Evolutionary conservation across 92 coral and sea anemone genomes (phyloP), one percentile per base, ranked within the genome.

Genomic region (Paramuricea clavata): DNA sequence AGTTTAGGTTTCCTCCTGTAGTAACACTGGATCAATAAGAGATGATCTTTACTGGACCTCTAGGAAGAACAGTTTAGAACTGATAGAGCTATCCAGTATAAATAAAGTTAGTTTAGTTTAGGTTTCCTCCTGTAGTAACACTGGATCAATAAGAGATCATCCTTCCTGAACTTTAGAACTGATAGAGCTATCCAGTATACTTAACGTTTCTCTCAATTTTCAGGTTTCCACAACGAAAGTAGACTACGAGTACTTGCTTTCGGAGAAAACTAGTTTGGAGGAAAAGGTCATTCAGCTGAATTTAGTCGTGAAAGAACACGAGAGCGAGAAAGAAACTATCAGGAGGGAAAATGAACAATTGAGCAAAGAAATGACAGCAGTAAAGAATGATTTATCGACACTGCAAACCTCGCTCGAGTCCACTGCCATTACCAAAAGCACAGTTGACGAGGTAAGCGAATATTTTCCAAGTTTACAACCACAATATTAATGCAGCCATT

Each of bases 161-260:
- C n/a, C n/a, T n/a, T n/a, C n/a, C n/a, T n/a, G n/a, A n/a, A n/a
- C n/a, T n/a, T n/a, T n/a, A n/a, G n/a, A n/a, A n/a, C n/a, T n/a
- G n/a, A n/a, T n/a, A n/a, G n/a, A n/a, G n/a, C 23, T 22, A 19
- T 15, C 23, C 61, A 16, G 61, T 13, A 52, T 52, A n/a, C n/a
- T n/a, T n/a, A n/a, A n/a, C n/a, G n/a, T n/a, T n/a, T n/a, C 82
- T 89, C 74, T 69, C 85, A 25, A 90, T 80, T 2, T 89, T 89
- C 39, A 91, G 68, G 64, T 78, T 19, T 78, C 83, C 30, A 52
- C 83, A 15, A 78, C 83, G 26, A 78, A 78, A 33, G 69, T 78
- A 2, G 83, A 78, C 42, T 78, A 78, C 32, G 83, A 78, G 49
- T 54, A 32, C 32, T 56, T 52, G 49, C 69, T 78, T 12, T 52